Conservation (phyloP, 2,113 vertebrate species). For the Pedionomus torquatus region DNA sequence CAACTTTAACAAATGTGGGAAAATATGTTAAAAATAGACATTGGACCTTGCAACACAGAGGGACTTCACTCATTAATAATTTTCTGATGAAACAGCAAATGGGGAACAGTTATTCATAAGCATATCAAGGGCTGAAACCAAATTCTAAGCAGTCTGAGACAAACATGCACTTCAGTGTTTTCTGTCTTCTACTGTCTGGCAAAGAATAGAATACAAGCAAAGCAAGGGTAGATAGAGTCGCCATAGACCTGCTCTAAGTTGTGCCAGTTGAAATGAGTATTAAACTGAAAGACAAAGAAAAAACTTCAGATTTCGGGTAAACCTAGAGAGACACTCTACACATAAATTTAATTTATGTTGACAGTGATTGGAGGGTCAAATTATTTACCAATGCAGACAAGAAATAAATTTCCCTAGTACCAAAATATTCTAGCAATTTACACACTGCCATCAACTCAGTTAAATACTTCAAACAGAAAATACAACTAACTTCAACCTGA, state of each 20-base stretch:
- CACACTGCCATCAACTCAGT: not conserved
- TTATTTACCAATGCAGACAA: not conserved
- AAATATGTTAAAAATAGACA: not conserved
- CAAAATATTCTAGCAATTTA: not conserved
- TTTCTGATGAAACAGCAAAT: not conserved
- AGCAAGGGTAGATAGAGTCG: not conserved
- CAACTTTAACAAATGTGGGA: not conserved
- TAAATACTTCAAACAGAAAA: not conserved
- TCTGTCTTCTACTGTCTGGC: not conserved
- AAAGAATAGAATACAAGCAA: not conserved
- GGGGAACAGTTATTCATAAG: not conserved
- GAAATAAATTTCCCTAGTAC: not conserved
- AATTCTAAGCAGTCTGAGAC: not conserved
- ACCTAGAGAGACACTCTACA: not conserved
- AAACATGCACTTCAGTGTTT: rapidly evolving
- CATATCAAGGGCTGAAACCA: not conserved
- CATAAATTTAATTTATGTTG: not conserved
- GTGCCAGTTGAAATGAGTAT: not conserved
- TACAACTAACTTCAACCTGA: not conserved
- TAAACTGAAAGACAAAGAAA: not conserved
- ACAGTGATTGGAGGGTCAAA: not conserved
- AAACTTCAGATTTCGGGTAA: not conserved
- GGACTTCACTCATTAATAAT: not conserved
- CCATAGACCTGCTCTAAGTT: not conserved
- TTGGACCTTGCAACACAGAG: not conserved